Percentiles rank a stretch among this genome's conserved stretches.
phyloP scores from a whole-genome alignment of 37 sponge, comb jelly and placozoan genomes.

The Bolinopsis microptera region DNA sequence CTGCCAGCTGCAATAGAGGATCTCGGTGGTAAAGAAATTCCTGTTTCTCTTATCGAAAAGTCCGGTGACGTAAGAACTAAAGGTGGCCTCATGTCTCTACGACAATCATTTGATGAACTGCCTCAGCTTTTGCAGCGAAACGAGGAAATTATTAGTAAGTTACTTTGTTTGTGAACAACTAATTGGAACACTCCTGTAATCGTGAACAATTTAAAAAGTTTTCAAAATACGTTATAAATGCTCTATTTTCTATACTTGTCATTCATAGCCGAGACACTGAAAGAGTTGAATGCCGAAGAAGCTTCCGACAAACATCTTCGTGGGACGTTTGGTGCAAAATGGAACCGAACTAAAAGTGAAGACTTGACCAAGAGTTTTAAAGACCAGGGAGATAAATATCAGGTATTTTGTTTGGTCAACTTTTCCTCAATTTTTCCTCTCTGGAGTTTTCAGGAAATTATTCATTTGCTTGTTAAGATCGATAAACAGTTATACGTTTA shows the following conservation, averaged over 20 bases:
- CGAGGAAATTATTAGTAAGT: slow-evolving; percentile 85
- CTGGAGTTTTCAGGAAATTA: no score
- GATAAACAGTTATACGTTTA: no score
- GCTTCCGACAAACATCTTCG: slow-evolving; percentile 76
- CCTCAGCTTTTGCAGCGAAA: slow-evolving; percentile 85
- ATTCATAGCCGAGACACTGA: slow-evolving; percentile 68
- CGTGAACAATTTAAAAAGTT: no score
- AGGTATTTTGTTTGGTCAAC: neutral
- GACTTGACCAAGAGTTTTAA: slow-evolving; percentile 77
- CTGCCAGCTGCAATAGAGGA: slow-evolving; percentile 95
- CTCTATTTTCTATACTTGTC: no score
- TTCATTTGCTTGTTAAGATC: no score
- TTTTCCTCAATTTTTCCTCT: no score
- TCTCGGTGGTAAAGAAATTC: slow-evolving; percentile 77
- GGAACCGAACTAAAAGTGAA: slow-evolving; percentile 79
- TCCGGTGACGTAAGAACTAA: slow-evolving; percentile 66
- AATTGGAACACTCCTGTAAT: neutral
- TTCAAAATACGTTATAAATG: neutral
- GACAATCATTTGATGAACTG: slow-evolving; percentile 71
- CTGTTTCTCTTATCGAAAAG: slow-evolving; percentile 89
- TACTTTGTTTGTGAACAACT: no score
- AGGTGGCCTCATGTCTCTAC: slow-evolving; percentile 75
- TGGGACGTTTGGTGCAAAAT: slow-evolving; percentile 79
- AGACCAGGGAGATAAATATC: slow-evolving; percentile 71
- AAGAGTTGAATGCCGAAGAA: slow-evolving; percentile 89